Conservation (phyloP, 2,797 vertebrate genomes). For the Percopsis omiscomaycus region DNA sequence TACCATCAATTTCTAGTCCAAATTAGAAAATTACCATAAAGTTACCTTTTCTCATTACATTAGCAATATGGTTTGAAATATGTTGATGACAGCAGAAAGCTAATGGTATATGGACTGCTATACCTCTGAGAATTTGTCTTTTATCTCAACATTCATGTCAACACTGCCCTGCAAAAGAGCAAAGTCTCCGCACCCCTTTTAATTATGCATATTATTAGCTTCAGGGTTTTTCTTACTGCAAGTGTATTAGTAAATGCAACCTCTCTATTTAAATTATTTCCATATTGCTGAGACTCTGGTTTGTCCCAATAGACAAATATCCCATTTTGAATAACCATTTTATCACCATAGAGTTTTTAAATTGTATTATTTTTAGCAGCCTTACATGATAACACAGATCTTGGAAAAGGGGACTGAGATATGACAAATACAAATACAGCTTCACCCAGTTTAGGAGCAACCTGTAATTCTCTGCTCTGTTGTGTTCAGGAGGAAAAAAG, state of each 20-base stretch:
- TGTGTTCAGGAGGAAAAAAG: slow-evolving; percentile 81
- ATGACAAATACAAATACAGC: slow-evolving; percentile 11
- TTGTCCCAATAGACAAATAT: slow-evolving; percentile 37
- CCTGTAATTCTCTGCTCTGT: slow-evolving; percentile 6
- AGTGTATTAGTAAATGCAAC: slow-evolving; percentile 17
- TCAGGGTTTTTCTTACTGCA: slow-evolving; percentile 38
- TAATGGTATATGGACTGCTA: slow-evolving; percentile 40
- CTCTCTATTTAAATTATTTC: slow-evolving; percentile 38
- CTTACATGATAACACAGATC: slow-evolving; percentile 15
- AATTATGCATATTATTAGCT: slow-evolving; percentile 39
- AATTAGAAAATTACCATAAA: slow-evolving; percentile 52
- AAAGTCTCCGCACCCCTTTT: slow-evolving; percentile 3
- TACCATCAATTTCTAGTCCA: slow-evolving; percentile 26
- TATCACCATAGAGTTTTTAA: slow-evolving; percentile 23
- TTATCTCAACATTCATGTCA: slow-evolving; percentile 2
- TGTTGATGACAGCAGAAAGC: slow-evolving; percentile 58
- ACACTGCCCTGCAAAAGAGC: slow-evolving; percentile 32
- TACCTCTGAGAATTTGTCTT: slow-evolving; percentile 41
- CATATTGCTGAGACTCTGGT: slow-evolving; percentile 40
- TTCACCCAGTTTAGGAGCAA: slow-evolving; percentile 3
- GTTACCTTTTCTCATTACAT: slow-evolving; percentile 55
- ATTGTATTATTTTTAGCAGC: slow-evolving; percentile 25
- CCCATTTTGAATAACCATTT: slow-evolving; percentile 25
- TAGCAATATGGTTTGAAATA: slow-evolving; percentile 23
- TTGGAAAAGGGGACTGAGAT: slow-evolving; percentile 9